Percentiles rank a stretch among this genome's conserved stretches.
phyloP scores from a whole-genome alignment of 2,797 vertebrate genomes.

The Pteronotus mesoamericanus region DNA sequence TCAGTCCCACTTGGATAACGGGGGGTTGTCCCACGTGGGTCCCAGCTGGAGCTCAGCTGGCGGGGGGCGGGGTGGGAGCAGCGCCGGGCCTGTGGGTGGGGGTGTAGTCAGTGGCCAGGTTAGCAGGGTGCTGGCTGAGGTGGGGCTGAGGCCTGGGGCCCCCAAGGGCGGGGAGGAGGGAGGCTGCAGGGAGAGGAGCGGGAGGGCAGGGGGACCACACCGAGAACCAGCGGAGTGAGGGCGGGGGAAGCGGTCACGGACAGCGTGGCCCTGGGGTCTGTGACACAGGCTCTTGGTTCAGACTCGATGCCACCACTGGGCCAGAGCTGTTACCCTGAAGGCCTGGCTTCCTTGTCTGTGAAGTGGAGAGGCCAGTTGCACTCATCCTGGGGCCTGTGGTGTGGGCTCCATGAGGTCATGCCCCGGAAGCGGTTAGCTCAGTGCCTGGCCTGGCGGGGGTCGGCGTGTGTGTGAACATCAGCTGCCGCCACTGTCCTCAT shows the following conservation, averaged over 20 bases:
- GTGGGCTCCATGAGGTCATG: neutral
- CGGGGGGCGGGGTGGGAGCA: neutral
- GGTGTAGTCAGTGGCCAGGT: neutral
- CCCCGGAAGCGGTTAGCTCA: neutral
- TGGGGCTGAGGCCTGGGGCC: neutral
- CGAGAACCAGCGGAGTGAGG: neutral
- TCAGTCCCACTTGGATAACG: neutral
- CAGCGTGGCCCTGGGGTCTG: neutral
- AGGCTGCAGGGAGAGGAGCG: neutral
- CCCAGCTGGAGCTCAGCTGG: neutral
- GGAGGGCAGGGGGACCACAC: neutral
- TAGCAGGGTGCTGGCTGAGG: neutral
- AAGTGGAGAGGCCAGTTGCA: neutral
- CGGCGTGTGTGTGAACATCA: neutral
- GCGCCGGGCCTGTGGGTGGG: accelerated
- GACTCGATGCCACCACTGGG: neutral
- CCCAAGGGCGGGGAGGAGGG: neutral
- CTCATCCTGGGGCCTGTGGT: neutral
- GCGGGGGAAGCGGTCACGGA: neutral
- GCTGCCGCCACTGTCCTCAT: accelerated
- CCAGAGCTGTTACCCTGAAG: neutral
- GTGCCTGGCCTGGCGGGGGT: accelerated
- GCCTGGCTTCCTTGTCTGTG: neutral
- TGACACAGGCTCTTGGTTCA: neutral
- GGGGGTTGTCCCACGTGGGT: neutral